phyloP scores from a whole-genome alignment of 1,140 invertebrate species.

The Habropoda laboriosa region DNA sequence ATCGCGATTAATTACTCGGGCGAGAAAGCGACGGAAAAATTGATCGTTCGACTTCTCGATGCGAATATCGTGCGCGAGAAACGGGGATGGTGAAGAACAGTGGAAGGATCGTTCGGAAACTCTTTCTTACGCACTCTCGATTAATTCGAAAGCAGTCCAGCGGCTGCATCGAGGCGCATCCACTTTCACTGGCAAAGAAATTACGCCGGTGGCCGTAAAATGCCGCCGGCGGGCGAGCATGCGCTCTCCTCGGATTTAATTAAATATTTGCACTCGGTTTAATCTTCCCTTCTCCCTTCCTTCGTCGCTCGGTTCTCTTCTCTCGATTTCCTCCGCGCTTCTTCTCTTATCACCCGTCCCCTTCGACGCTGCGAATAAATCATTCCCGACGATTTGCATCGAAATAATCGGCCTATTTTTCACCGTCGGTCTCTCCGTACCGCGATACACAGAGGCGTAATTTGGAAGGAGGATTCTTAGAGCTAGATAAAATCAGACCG shows the following conservation, averaged over 20 bases:
- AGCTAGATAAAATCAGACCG: too few species aligned
- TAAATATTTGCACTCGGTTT: conserved; percentile 72
- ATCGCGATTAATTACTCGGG: too few species aligned
- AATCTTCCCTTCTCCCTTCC: conserved; percentile 42
- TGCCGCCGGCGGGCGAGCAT: conserved; percentile 15
- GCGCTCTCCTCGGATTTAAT: conserved; percentile 60
- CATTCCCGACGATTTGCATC: conserved; percentile 38
- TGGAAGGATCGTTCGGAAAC: too few species aligned
- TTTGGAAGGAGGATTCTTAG: too few species aligned
- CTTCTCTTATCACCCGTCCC: background rate
- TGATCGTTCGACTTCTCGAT: too few species aligned
- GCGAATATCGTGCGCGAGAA: too few species aligned
- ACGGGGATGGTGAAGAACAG: background rate
- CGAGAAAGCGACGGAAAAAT: too few species aligned
- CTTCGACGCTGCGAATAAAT: conserved; percentile 5
- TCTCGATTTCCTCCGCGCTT: background rate
- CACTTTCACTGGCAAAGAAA: conserved; percentile 64
- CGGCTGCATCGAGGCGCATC: conserved; percentile 39
- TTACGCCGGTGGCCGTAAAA: conserved; percentile 49
- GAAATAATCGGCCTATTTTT: conserved; percentile 46
- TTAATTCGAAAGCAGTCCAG: conserved; percentile 42
- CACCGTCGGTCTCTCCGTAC: background rate
- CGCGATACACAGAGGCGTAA: too few species aligned
- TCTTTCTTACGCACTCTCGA: conserved; percentile 30
- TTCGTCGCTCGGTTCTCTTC: conserved; percentile 8